Evolutionary conservation across 2,113 vertebrate genomes (phyloP).

Genomic region (Rhadina sibilatrix): DNA sequence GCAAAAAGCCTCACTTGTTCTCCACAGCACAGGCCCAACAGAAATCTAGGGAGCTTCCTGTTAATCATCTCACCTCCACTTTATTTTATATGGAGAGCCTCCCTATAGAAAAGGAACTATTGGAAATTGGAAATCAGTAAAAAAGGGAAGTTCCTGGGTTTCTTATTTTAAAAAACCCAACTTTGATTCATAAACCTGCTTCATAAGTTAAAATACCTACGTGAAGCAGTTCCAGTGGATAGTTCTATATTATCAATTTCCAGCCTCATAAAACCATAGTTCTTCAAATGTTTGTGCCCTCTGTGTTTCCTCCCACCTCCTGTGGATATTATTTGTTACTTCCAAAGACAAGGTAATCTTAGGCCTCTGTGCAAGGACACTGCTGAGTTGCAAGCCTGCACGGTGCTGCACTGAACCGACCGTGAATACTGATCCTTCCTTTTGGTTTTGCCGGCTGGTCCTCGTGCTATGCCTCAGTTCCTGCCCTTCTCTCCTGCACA

Average conservation of each 20-base stretch:
- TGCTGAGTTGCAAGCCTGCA: not conserved
- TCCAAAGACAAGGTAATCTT: conserved; percentile 3
- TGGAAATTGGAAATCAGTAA: not conserved
- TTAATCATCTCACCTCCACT: not conserved
- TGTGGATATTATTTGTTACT: conserved; percentile 22
- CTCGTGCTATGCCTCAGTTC: not conserved
- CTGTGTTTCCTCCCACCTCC: not conserved
- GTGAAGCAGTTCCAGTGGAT: not conserved
- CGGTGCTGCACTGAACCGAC: not conserved
- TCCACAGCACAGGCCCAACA: not conserved
- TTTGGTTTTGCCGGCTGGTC: not conserved
- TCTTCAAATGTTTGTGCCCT: conserved; percentile 33
- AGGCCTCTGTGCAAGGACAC: not conserved
- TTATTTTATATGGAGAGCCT: not conserved
- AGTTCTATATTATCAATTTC: not conserved
- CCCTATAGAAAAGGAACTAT: not conserved
- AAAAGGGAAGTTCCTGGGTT: not conserved
- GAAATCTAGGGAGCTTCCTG: not conserved
- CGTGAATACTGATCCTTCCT: not conserved
- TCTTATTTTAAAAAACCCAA: not conserved
- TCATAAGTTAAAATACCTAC: not conserved
- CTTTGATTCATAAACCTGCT: not conserved
- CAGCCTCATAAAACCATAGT: not conserved
- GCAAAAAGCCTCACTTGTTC: not conserved
- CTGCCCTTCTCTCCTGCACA: not conserved